These are phyloP conservation scores for Dendrocincla tyrannina DNA, from an alignment of 2,797 vertebrate genomes.

Conservation along the genomic window DNA sequence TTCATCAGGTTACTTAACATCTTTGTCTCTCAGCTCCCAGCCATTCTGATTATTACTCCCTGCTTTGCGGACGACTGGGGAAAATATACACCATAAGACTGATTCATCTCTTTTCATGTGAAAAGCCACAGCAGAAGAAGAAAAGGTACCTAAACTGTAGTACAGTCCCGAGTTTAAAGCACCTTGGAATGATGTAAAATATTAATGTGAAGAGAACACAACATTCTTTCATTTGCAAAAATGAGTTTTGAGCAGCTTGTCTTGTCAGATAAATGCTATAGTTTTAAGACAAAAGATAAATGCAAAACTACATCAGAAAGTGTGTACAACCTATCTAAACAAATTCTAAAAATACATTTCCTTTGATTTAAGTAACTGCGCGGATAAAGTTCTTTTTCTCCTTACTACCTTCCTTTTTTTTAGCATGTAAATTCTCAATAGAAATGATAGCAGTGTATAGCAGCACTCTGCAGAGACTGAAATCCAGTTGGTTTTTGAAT, in stretches of 20 bases:
- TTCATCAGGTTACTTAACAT: background rate
- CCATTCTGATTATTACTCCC: background rate
- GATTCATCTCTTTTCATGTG: background rate
- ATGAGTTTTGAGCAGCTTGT: background rate
- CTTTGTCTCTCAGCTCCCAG: background rate
- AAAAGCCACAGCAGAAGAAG: background rate
- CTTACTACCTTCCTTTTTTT: background rate
- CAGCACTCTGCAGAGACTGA: background rate
- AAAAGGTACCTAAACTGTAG: background rate
- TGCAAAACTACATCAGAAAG: background rate
- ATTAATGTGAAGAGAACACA: background rate
- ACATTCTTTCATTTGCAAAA: background rate
- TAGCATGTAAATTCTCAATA: background rate
- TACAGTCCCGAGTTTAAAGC: background rate
- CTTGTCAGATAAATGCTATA: background rate
- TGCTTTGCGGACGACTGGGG: background rate
- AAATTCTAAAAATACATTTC: background rate
- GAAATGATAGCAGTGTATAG: background rate
- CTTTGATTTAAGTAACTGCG: background rate
- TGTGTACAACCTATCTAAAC: background rate
- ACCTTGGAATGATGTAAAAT: background rate
- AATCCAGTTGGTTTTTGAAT: background rate
- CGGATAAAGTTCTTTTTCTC: background rate
- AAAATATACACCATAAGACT: background rate
- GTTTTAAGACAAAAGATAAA: background rate